Percentiles rank a stretch among this genome's conserved stretches.
Evolutionary conservation across 2,888 invertebrate genomes (phyloP).

Genomic region (Drosophila hawaiiensis): DNA sequence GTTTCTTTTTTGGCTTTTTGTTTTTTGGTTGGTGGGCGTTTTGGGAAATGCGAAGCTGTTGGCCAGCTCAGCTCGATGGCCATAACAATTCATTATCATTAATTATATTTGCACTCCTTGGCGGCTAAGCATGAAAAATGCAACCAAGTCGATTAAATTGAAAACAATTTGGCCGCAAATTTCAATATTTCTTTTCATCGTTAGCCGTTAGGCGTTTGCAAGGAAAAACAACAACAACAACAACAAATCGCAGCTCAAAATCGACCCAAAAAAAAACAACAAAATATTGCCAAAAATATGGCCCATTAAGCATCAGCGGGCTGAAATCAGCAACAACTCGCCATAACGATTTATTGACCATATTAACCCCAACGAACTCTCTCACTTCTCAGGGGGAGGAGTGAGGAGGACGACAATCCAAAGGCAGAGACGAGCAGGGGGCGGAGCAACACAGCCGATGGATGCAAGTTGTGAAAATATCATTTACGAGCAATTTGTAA

Average conservation of each 20-base stretch:
- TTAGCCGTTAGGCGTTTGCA: conserved; percentile 64
- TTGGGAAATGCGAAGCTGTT: conserved; percentile 42
- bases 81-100: conserved; percentile 82
- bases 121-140: conserved; percentile 70
- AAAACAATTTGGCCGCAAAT: conserved; percentile 75
- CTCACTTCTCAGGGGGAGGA: conserved; percentile 53
- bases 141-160: conserved; percentile 70
- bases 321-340: conserved; percentile 70
- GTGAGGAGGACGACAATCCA: conserved; percentile 8
- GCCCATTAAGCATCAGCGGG: conserved; percentile 72
- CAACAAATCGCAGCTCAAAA: conserved; percentile 2
- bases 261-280: conserved; percentile 26
- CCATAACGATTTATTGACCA: conserved; percentile 78
- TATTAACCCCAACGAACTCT: conserved; percentile 80
- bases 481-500: conserved; percentile 83
- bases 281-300: conserved; percentile 50
- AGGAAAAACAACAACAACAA: conserved; percentile 2
- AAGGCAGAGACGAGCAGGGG: not conserved
- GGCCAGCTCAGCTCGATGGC: conserved; percentile 39
- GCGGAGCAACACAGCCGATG: conserved; percentile 56
- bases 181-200: conserved; percentile 71
- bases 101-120: conserved; percentile 76
- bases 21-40: conserved; percentile 33
- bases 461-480: conserved; percentile 83
- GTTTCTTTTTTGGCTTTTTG: conserved; percentile 26